Evolutionary conservation across 2,888 invertebrate species (phyloP).

Genomic region (Acrobeloides nanus): DNA sequence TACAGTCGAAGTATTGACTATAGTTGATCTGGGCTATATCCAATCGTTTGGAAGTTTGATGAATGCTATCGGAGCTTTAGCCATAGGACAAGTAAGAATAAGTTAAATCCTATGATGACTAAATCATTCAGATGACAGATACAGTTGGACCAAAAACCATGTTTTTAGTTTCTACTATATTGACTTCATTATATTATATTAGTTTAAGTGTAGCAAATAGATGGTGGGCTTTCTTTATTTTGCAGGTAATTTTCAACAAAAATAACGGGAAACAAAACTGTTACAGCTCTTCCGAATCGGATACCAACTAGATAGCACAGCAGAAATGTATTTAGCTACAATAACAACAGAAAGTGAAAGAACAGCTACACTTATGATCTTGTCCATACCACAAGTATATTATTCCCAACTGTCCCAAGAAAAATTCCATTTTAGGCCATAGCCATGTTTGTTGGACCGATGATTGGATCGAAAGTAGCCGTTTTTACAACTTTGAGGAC

Average conservation of each 20-base stretch:
- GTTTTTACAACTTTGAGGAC: conserved; percentile 45
- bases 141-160: conserved; percentile 46
- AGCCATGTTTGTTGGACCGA: conserved; percentile 43
- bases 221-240: conserved; percentile 48
- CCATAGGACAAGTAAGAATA: conserved; percentile 45
- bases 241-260: conserved; percentile 29
- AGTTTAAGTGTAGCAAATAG: conserved; percentile 38
- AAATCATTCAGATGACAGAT: conserved; percentile 39
- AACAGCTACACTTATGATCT: conserved; percentile 46
- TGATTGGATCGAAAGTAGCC: conserved; percentile 47
- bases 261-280: conserved; percentile 1
- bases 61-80: conserved; percentile 49
- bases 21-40: conserved; percentile 51
- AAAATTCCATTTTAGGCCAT: conserved; percentile 25
- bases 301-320: conserved; percentile 51
- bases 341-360: conserved; percentile 51
- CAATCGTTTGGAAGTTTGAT: conserved; percentile 51
- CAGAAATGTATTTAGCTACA: conserved; percentile 53
- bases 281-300: conserved; percentile 46
- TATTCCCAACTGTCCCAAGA: neutral
- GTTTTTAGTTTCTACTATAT: conserved; percentile 42
- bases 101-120: neutral
- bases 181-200: conserved; percentile 50
- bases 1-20: conserved; percentile 47
- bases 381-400: conserved; percentile 47